phyloP scores from a whole-genome alignment of 1,140 invertebrate species.

The Caligus rogercresseyi region DNA sequence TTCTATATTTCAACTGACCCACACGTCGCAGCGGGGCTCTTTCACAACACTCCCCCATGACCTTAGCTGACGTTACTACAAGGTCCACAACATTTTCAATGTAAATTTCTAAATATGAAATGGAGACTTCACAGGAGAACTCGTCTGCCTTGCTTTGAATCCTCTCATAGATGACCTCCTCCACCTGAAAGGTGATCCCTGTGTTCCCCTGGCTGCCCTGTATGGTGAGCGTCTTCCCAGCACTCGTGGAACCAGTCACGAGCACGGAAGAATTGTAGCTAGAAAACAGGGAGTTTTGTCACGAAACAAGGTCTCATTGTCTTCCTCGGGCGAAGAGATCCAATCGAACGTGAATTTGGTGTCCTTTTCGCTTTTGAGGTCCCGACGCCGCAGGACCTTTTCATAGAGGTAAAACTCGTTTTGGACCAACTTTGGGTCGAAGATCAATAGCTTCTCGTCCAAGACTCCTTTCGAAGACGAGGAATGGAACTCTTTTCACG shows the following conservation, averaged over 20 bases:
- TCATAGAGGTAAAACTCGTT: constrained; percentile 66
- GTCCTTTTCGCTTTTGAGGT: constrained; percentile 66
- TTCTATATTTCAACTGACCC: too few species aligned
- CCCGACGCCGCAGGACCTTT: constrained; percentile 50
- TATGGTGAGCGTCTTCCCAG: constrained; percentile 97
- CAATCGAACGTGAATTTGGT: constrained; percentile 68
- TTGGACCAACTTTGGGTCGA: constrained; percentile 67
- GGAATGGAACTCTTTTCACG: too few species aligned
- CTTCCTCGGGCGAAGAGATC: constrained; percentile 47
- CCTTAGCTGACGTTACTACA: too few species aligned
- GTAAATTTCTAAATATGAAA: constrained; percentile 48
- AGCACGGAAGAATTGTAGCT: constrained; percentile 82
- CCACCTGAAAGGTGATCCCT: constrained; percentile 81
- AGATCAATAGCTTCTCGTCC: constrained; percentile 58
- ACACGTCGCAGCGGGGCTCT: too few species aligned
- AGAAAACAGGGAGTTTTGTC: constrained; percentile 52
- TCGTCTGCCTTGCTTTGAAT: constrained; percentile 49
- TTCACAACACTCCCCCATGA: too few species aligned
- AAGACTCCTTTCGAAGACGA: too few species aligned
- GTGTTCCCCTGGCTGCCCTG: constrained; percentile 60
- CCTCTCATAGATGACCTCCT: constrained; percentile 65
- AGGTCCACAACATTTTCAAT: constrained; percentile 89
- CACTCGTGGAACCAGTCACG: constrained; percentile 78
- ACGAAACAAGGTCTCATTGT: constrained; percentile 55
- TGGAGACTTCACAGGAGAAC: constrained; percentile 42